Evolutionary conservation across 2,113 vertebrate genomes (phyloP).

Genomic region (Candoia aspera): DNA sequence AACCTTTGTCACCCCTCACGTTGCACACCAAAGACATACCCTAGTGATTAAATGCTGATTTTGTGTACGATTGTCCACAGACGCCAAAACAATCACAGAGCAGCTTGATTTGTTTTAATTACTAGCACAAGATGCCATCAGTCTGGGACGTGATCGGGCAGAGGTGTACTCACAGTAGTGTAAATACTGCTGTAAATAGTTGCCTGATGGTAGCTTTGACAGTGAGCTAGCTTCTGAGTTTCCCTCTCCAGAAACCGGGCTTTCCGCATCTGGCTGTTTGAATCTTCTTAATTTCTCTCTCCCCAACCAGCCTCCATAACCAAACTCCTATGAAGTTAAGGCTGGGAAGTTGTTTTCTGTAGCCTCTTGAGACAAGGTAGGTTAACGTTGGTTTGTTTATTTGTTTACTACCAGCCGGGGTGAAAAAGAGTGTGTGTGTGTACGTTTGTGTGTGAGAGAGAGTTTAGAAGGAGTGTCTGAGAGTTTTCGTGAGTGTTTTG

Average conservation of each 20-base stretch:
- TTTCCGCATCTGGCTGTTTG: slow-evolving; percentile 85
- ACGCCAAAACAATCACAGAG: slow-evolving; percentile 99
- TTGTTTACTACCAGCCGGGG: slow-evolving; percentile 31
- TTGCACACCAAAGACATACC: slow-evolving; percentile 89
- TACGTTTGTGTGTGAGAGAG: slow-evolving; percentile 52
- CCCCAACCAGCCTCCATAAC: slow-evolving; percentile 62
- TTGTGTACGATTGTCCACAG: slow-evolving; percentile 97
- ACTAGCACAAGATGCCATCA: slow-evolving; percentile 93
- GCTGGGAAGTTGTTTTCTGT: slow-evolving; percentile 88
- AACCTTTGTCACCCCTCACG: slow-evolving; percentile 91
- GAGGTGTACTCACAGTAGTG: slow-evolving; percentile 90
- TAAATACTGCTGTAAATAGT: slow-evolving; percentile 98
- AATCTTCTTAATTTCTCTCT: slow-evolving; percentile 78
- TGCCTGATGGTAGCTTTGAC: slow-evolving; percentile 94
- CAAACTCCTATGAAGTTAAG: slow-evolving; percentile 96
- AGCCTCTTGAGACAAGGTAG: slow-evolving; percentile 93
- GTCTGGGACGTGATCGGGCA: slow-evolving; percentile 95
- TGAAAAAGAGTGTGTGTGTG: neutral
- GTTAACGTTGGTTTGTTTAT: slow-evolving; percentile 77
- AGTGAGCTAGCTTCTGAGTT: slow-evolving; percentile 93
- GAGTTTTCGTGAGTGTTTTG: slow-evolving; percentile 75
- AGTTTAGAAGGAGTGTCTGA: slow-evolving; percentile 75
- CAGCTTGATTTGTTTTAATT: slow-evolving; percentile 99
- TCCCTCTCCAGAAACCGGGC: slow-evolving; percentile 83
- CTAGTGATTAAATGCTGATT: slow-evolving; percentile 92